phyloP scores from a whole-genome alignment of 1,140 invertebrate species.

The Penaeus japonicus region DNA sequence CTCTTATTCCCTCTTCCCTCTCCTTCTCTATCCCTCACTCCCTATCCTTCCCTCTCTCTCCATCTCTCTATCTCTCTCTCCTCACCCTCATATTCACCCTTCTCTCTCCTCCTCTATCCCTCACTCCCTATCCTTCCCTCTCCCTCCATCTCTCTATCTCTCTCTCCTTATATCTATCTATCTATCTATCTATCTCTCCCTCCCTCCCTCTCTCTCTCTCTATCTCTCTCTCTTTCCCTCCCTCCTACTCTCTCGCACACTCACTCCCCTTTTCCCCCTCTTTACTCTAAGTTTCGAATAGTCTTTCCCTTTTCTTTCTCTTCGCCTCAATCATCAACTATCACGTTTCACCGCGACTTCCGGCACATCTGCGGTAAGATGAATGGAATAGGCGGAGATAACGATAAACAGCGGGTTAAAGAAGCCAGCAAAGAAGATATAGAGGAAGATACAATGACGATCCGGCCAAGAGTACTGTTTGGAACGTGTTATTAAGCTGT shows the following conservation, averaged over 20 bases:
- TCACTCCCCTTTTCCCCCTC: background rate
- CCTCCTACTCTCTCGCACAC: background rate
- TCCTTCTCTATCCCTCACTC: no score
- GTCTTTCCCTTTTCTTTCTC: no score
- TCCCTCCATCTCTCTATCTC: background rate
- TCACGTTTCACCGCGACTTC: conserved; percentile 29
- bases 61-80: no score
- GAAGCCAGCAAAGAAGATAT: conserved; percentile 3
- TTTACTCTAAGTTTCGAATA: background rate
- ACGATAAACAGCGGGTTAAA: conserved; percentile 36
- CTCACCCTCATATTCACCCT: no score
- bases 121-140: background rate
- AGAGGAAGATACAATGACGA: conserved; percentile 12
- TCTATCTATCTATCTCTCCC: conserved; percentile 36
- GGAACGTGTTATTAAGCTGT: background rate
- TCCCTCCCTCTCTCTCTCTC: conserved; percentile 29
- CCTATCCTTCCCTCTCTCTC: no score
- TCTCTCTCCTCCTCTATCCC: background rate
- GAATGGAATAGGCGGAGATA: conserved; percentile 39
- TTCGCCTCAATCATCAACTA: conserved; percentile 27
- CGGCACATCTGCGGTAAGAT: conserved; percentile 41
- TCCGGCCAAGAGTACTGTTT: background rate
- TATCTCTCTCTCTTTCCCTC: background rate
- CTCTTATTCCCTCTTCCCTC: no score
- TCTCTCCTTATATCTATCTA: conserved; percentile 23